A percentile compares a stretch with the other conserved stretches of the same genome.
Evolutionary conservation across 1,140 invertebrate species (phyloP).

Genomic region (Aphelinus atriplicis): DNA sequence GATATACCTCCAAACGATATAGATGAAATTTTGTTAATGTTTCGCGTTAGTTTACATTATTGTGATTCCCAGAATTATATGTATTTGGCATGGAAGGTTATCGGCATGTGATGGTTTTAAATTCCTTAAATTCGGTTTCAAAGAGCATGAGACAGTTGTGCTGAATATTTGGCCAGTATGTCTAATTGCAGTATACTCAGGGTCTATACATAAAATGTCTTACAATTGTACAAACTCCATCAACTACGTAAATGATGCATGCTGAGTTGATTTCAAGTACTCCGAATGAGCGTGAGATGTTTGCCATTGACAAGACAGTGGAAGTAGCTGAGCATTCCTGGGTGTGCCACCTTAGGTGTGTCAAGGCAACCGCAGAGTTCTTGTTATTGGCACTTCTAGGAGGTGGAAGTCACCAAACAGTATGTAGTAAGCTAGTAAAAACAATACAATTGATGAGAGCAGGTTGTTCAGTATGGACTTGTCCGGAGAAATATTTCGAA

Average conservation of each 20-base stretch:
- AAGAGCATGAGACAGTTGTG: slow-evolving; percentile 26
- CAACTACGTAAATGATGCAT: slow-evolving; percentile 31
- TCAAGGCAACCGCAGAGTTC: slow-evolving; percentile 44
- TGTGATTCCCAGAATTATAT: slow-evolving; percentile 9
- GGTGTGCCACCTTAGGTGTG: slow-evolving; percentile 43
- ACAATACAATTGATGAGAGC: slow-evolving; percentile 30
- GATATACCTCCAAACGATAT: slow-evolving; percentile 1
- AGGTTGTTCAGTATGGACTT: not conserved
- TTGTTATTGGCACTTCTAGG: slow-evolving; percentile 47
- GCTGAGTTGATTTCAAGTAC: slow-evolving; percentile 31
- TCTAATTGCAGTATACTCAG: slow-evolving; percentile 19
- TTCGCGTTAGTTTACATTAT: slow-evolving; percentile 21
- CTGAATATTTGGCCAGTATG: slow-evolving; percentile 16
- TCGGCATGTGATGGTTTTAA: slow-evolving; percentile 33
- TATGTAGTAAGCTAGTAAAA: slow-evolving; percentile 47
- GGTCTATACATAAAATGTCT: not conserved
- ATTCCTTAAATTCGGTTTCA: slow-evolving; percentile 36
- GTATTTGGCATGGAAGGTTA: slow-evolving; percentile 24
- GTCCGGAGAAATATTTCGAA: no score
- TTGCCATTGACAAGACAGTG: slow-evolving; percentile 47
- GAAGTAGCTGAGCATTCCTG: slow-evolving; percentile 47
- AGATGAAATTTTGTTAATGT: slow-evolving; percentile 4
- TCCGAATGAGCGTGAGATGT: slow-evolving; percentile 37
- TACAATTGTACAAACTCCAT: slow-evolving; percentile 23
- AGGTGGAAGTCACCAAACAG: slow-evolving; percentile 52